These are phyloP conservation scores for Manis pentadactyla DNA, from an alignment of 2,797 vertebrate species.

Conservation along the genomic window DNA sequence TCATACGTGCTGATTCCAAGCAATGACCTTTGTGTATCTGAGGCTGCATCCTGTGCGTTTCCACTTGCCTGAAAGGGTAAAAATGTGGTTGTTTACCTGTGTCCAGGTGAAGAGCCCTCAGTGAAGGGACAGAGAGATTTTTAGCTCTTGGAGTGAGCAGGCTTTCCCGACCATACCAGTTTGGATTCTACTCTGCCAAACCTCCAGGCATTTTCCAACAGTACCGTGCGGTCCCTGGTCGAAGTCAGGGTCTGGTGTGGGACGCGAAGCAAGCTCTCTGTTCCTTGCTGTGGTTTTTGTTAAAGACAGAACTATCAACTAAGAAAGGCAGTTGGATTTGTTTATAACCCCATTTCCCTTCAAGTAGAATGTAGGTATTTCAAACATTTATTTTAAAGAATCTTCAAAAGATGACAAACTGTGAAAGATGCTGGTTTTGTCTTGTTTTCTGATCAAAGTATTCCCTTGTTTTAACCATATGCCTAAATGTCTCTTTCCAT, in stretches of 20 bases:
- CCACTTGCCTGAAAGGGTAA: not conserved
- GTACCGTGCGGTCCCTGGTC: not conserved
- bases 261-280: not conserved
- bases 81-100: not conserved
- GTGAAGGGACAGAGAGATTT: not conserved
- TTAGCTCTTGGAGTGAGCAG: not conserved
- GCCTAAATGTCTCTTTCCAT: not conserved
- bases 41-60: not conserved
- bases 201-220: not conserved
- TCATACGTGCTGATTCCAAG: not conserved
- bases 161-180: not conserved
- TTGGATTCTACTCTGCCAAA: not conserved
- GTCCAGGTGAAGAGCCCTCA: not conserved
- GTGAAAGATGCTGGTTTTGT: not conserved
- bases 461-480: not conserved
- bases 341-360: not conserved
- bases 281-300: fast-evolving
- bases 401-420: not conserved
- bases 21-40: not conserved
- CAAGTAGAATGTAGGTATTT: not conserved
- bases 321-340: not conserved
- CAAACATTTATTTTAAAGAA: conserved; percentile 34
- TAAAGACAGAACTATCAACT: not conserved
- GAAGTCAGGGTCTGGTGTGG: not conserved
- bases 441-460: not conserved